Evolutionary conservation across 92 coral and sea anemone species (phyloP).

Genomic region (Siderastrea radians): DNA sequence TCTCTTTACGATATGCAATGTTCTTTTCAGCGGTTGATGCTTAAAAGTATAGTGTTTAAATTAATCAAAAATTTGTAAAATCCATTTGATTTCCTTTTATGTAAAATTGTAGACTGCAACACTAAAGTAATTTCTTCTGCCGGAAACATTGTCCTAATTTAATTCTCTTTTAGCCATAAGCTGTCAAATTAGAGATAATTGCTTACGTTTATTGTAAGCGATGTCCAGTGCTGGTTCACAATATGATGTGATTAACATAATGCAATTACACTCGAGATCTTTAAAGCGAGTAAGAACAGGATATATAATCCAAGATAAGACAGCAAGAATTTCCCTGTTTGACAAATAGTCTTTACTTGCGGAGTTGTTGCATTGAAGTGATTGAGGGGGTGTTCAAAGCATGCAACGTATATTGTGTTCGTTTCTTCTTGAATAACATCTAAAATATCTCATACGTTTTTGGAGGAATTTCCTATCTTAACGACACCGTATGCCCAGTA

Average conservation of each 20-base stretch:
- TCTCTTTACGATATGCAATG: neutral
- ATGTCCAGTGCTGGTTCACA: neutral
- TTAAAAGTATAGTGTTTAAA: neutral
- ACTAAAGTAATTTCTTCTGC: neutral
- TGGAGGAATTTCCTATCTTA: too few relatives aligned
- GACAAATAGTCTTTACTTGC: too few relatives aligned
- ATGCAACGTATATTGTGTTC: neutral
- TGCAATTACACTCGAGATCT: neutral
- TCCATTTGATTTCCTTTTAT: neutral
- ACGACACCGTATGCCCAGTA: neutral
- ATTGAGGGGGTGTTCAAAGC: too few relatives aligned
- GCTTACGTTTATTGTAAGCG: neutral
- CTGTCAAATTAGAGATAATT: conserved; percentile 8
- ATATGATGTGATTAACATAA: neutral
- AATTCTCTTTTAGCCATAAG: neutral
- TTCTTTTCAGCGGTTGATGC: neutral
- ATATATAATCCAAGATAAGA: neutral
- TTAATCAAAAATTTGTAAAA: neutral
- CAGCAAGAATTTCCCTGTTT: neutral
- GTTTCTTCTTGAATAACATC: neutral
- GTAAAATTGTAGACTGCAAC: neutral
- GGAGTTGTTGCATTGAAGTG: too few relatives aligned
- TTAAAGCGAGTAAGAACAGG: neutral
- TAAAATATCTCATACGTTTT: too few relatives aligned
- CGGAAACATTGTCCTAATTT: neutral